Base-by-base conservation (phyloP, 2,113 vertebrate genomes). In the Condylura cristata region DNA sequence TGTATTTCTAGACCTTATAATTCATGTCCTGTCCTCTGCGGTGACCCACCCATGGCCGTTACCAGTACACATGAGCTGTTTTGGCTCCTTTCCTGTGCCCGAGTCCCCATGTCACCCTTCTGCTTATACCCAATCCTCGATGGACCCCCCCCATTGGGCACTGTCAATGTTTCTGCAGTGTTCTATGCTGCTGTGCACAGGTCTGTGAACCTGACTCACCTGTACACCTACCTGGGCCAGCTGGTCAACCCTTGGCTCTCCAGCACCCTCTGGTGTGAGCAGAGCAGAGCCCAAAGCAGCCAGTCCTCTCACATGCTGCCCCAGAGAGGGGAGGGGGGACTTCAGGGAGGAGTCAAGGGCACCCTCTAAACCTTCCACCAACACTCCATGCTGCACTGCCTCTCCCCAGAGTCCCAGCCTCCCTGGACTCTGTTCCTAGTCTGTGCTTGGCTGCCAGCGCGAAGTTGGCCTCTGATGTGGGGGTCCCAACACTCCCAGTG, bases 241-340 rank as follows among this genome's bases (percentile, higher is more conserved):
- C 22, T 22, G 39, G 46, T 78, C 81, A 60, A 30, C 17, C 9
- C 63, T 16, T 60, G 68, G 26, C 1, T 28, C 6, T 30, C 26
- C 53, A 53, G 84, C 44, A 46, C 14, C 61, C 65, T 46, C 76
- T 24, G 22, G 6, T 14, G 22, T 3, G 8, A 20, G 58, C 26
- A 28, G 53, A 9, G 22, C 7, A 5, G 18, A 63, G 39, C 46
- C 66, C 14, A 28, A 10, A 18, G 5, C 26, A 14, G 6, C 5
- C 16, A 4, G 30, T 20, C 9, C 14, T 53, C 10, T 17, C 22
- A 7, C n/a, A 12, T 9, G 20, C 22, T 46, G 17, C 66, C 41
- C 53, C 9, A 34, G 24, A 66, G 5, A n/a, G 4, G 1, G 12
- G 20, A 30, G 1, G 4, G 26, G 2, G 2, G 30, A 14, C 41